Conservation (phyloP, 2,888 invertebrate species). For the Steinernema hermaphroditum region DNA sequence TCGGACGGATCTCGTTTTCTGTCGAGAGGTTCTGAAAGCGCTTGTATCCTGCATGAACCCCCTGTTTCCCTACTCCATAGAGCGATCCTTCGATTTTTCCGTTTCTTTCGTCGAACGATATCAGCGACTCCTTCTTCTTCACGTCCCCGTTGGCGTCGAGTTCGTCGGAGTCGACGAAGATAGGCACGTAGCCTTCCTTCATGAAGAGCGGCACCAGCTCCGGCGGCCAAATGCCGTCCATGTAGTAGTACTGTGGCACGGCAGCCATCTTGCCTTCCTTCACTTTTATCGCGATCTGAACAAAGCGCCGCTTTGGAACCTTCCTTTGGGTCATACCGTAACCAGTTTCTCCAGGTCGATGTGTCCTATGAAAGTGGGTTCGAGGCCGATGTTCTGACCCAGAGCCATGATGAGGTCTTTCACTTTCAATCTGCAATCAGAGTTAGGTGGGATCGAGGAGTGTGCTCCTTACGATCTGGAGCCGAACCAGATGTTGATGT, state of each 20-base stretch:
- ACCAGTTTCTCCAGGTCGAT: conserved; percentile 61
- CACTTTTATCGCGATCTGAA: conserved; percentile 62
- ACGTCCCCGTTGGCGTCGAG: neutral
- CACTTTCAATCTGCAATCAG: conserved; percentile 54
- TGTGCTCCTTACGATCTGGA: conserved; percentile 51
- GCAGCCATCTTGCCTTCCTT: conserved; percentile 59
- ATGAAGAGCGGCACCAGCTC: conserved; percentile 59
- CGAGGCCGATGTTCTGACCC: conserved; percentile 63
- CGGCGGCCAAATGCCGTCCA: conserved; percentile 53
- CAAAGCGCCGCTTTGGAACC: no score
- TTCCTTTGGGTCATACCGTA: conserved; percentile 39
- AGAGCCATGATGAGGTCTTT: conserved; percentile 60
- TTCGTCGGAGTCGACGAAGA: conserved; percentile 60
- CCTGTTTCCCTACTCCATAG: neutral
- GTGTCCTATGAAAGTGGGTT: conserved; percentile 55
- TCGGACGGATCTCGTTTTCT: neutral
- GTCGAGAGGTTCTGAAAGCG: conserved; percentile 2
- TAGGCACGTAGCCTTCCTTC: conserved; percentile 62
- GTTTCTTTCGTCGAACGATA: neutral
- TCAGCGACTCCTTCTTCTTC: conserved; percentile 23
- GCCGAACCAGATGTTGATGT: conserved; percentile 63
- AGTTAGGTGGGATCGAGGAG: neutral
- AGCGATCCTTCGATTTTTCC: conserved; percentile 15
- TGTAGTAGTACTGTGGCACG: conserved; percentile 62
- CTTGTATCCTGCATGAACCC: neutral